A percentile compares a stretch with the other conserved stretches of the same genome.
Evolutionary conservation across 2,797 vertebrate species (phyloP).

Genomic region (Lutjanus campechanus): DNA sequence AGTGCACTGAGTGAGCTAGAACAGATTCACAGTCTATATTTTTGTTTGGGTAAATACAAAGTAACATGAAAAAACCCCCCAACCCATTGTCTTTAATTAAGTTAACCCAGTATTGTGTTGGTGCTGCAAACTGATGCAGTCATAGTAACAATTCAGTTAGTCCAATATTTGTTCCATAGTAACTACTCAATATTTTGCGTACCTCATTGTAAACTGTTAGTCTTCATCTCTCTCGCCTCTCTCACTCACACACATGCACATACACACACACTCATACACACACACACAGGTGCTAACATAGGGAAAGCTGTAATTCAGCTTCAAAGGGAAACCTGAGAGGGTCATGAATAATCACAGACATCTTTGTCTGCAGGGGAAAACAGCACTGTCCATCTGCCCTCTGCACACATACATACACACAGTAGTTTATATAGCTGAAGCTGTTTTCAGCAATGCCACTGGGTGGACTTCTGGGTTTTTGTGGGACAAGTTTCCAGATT

Average conservation of each 20-base stretch:
- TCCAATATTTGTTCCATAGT: neutral
- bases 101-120: neutral
- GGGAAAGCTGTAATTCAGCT: constrained; percentile 88
- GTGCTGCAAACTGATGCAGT: neutral
- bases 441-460: constrained; percentile 48
- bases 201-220: neutral
- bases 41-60: neutral
- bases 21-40: neutral
- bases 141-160: neutral
- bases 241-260: constrained; percentile 3
- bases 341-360: constrained; percentile 89
- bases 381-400: constrained; percentile 87
- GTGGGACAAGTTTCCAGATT: neutral
- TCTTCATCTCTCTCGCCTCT: neutral
- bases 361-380: constrained; percentile 85
- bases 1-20: too few relatives aligned
- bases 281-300: constrained; percentile 71
- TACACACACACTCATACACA: constrained; percentile 24
- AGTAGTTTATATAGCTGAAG: constrained; percentile 31
- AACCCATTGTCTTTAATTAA: too few relatives aligned
- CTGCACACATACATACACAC: constrained; percentile 54
- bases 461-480: neutral
- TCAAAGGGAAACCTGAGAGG: constrained; percentile 89
- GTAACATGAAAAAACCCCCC: neutral
- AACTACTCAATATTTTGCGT: neutral